Base-by-base conservation (phyloP, 1,140 invertebrate species). In the Drosophila kurseongensis region DNA sequence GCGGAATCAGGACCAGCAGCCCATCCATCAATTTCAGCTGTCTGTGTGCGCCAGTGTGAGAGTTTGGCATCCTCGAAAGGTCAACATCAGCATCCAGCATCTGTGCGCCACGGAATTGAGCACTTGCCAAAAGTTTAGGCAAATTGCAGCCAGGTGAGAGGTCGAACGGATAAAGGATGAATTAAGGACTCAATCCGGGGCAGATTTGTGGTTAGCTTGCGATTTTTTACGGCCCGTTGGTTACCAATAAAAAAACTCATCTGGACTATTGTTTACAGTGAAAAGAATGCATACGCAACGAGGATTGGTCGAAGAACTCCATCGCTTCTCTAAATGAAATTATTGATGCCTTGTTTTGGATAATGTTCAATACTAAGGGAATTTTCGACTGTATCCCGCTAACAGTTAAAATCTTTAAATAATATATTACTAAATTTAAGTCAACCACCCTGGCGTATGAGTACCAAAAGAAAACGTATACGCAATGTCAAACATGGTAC, bases 11-110 rank as follows among this genome's bases (percentile, higher is more conserved):
- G 13, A 16, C 27, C 47, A 45, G 27, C 50, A 54, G 54, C 60
- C 51, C 73, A 76, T 76, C 73, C 73, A 76, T 76, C 73, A 76
- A 67, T 54, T 74, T 63, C 68, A 44, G 10, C 48, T 57, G 36
- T 35, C 27, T 32, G 23, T 36, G 29, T 35, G 27, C 4, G 41
- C 12, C 38, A 13, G 47, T 52, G 66, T 52, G 32, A 13, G 27
- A 23, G 27, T 36, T 40, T 55, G 68, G 69, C 69, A 73, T 52
- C 41, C 56, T 35, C 16, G 57, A 61, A 73, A 73, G 69, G 69
- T 73, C 69, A 73, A 60, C 55, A 54, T 66, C 38, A 36, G 41
- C 65, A 68, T 36, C 27, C 42, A 38, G 36, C 36, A 57, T 57
- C 67, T 40, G 68, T 68, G 54, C 41, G 67, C 71, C 67, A 73